A percentile compares a stretch with the other conserved stretches of the same genome.
Conservation (phyloP, 2,888 invertebrate species). For the Brenthis hecate region DNA sequence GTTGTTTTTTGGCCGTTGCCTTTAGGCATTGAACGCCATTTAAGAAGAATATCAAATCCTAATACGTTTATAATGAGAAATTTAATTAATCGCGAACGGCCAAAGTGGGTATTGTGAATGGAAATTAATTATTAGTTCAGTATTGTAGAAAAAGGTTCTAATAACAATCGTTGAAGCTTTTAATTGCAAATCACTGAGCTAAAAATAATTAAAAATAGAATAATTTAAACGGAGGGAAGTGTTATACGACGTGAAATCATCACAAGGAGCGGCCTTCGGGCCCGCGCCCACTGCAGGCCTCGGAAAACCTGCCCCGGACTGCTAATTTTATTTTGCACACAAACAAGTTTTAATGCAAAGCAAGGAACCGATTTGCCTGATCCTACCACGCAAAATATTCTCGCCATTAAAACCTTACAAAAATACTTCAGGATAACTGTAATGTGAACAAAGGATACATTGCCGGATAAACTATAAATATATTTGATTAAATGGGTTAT, state of each 20-base stretch:
- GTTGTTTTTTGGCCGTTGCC: conserved; percentile 33
- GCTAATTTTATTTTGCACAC: conserved; percentile 70
- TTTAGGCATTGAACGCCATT: conserved; percentile 20
- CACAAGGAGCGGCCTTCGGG: conserved; percentile 47
- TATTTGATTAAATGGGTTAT: conserved; percentile 31
- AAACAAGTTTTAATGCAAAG: conserved; percentile 64
- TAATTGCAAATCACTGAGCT: background rate
- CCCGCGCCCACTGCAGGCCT: conserved; percentile 61
- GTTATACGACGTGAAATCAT: conserved; percentile 48
- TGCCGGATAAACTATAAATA: background rate
- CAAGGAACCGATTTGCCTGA: conserved; percentile 34
- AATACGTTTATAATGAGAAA: background rate
- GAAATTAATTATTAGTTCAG: too few relatives aligned
- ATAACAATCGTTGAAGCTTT: background rate
- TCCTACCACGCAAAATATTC: conserved; percentile 28
- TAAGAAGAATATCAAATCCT: conserved; percentile 1
- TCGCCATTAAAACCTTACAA: background rate
- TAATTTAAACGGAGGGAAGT: conserved; percentile 40
- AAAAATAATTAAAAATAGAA: background rate
- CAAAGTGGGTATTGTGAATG: too few relatives aligned
- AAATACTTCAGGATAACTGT: background rate
- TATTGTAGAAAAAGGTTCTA: too few relatives aligned
- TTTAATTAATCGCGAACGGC: conserved; percentile 25
- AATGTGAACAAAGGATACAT: background rate
- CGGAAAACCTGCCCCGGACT: conserved; percentile 68